Evolutionary conservation across 2,113 vertebrate species (phyloP).

Genomic region (Gadus macrocephalus): DNA sequence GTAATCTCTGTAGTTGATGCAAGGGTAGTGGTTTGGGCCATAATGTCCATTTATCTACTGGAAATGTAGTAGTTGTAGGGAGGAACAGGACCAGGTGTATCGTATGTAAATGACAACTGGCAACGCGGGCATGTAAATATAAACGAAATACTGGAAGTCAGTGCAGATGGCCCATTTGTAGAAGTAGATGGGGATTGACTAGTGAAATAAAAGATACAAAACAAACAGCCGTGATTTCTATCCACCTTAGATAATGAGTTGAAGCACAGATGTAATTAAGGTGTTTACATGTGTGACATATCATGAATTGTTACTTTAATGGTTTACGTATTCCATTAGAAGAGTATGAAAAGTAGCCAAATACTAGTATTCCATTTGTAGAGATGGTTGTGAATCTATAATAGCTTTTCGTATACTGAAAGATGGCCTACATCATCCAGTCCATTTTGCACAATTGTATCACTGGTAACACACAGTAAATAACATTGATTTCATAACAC

Average conservation of each 20-base stretch:
- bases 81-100: background rate
- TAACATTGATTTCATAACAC: conserved; percentile 10
- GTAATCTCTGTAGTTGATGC: background rate
- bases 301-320: conserved; percentile 21
- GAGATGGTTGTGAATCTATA: conserved; percentile 18
- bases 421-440: background rate
- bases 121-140: conserved; percentile 1
- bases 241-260: conserved; percentile 1
- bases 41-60: background rate
- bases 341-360: conserved; percentile 18
- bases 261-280: conserved; percentile 19
- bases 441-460: conserved; percentile 52
- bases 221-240: background rate
- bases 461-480: conserved; percentile 58
- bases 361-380: conserved; percentile 34
- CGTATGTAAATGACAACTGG: background rate
- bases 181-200: background rate
- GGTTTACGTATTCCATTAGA: conserved; percentile 25
- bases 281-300: conserved; percentile 31
- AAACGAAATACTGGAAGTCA: background rate
- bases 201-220: conserved; percentile 5
- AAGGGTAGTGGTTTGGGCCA: background rate
- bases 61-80: background rate
- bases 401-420: conserved; percentile 29
- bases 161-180: background rate